Conservation (phyloP, 2,113 vertebrate genomes). For the Zingel zingel region DNA sequence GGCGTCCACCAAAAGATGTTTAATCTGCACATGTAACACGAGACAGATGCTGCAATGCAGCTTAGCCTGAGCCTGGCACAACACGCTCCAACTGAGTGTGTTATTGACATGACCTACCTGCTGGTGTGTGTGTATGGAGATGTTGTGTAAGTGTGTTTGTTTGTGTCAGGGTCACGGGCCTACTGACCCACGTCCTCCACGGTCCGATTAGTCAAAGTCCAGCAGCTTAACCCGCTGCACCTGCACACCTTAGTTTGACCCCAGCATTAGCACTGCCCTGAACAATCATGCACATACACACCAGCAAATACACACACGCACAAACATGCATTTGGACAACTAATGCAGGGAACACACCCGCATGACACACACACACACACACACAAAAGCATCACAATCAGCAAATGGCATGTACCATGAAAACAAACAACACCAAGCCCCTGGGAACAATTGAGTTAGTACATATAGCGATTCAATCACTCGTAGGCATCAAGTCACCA, state of each 20-base stretch:
- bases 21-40: constrained; percentile 39
- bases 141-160: constrained; percentile 37
- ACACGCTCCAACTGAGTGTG: constrained; percentile 24
- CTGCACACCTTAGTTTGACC: constrained; percentile 45
- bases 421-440: constrained; percentile 27
- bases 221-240: constrained; percentile 60
- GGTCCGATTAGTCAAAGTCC: constrained; percentile 76
- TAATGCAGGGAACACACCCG: not conserved
- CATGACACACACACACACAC: constrained; percentile 4
- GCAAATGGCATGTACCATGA: constrained; percentile 20
- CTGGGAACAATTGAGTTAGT: constrained; percentile 13
- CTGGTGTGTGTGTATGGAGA: constrained; percentile 26
- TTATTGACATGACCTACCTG: constrained; percentile 39
- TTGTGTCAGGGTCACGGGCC: constrained; percentile 37
- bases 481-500: not conserved
- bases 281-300: not conserved
- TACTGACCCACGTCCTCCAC: constrained; percentile 46
- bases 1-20: not conserved
- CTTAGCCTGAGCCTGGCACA: constrained; percentile 19
- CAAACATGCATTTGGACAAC: not conserved
- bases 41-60: constrained; percentile 46
- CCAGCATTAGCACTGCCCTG: constrained; percentile 27
- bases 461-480: constrained; percentile 22
- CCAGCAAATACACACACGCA: not conserved
- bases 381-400: constrained; percentile 8